These are phyloP conservation scores for Ciona savignyi DNA, from an alignment of 23 tunicate species.

Conservation along the genomic window DNA sequence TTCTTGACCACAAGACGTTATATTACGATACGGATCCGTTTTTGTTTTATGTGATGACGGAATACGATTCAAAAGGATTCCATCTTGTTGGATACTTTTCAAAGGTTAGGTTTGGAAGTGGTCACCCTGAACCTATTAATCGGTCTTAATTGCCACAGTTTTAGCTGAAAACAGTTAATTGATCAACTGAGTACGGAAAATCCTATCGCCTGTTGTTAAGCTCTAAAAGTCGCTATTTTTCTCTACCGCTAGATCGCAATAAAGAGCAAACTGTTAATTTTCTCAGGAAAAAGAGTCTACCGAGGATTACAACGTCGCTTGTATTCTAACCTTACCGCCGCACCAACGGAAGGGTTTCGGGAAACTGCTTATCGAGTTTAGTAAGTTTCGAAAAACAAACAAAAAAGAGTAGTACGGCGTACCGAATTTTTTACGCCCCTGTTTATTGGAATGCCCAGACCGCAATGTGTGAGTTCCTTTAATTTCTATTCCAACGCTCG, in stretches of 20 bases:
- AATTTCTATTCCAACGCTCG: no score
- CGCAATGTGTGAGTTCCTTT: no score
- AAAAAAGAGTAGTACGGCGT: no score
- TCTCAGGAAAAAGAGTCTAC: slow-evolving; percentile 94
- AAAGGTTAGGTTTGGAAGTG: slow-evolving; percentile 63
- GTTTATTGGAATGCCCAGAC: no score
- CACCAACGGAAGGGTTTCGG: slow-evolving; percentile 98
- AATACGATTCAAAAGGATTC: slow-evolving; percentile 88
- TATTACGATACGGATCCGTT: slow-evolving; percentile 99
- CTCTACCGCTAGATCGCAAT: neutral
- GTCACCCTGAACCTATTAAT: no score
- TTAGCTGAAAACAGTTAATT: neutral
- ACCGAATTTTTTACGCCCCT: no score
- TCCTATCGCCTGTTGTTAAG: neutral
- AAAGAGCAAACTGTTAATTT: neutral
- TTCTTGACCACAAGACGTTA: slow-evolving; percentile 97
- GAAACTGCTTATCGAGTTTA: slow-evolving; percentile 91
- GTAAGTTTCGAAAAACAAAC: slow-evolving; percentile 53
- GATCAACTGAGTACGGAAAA: no score
- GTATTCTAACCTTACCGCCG: slow-evolving; percentile 93
- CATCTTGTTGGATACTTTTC: slow-evolving; percentile 99
- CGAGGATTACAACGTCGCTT: slow-evolving; percentile 99
- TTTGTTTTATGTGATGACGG: slow-evolving; percentile 97
- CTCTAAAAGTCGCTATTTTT: neutral
- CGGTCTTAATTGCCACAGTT: neutral